These are phyloP conservation scores for Haliclona indistincta DNA, from an alignment of 37 sponge, comb jelly and placozoan species.

Conservation along the genomic window DNA sequence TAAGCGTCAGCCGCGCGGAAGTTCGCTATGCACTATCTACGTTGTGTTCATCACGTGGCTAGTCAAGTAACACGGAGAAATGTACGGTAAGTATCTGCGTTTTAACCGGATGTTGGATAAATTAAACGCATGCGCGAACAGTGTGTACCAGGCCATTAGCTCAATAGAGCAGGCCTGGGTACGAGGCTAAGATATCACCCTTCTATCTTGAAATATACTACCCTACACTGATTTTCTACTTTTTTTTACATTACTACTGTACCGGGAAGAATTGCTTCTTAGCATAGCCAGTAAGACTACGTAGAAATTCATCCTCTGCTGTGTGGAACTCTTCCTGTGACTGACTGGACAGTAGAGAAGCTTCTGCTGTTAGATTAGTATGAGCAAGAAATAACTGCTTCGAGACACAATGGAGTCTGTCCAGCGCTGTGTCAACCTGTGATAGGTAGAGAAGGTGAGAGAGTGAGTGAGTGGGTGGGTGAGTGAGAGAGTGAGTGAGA, in stretches of 20 bases:
- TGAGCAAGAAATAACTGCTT: constrained; percentile 30
- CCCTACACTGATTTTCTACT: background rate
- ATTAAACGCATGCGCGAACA: too few species aligned
- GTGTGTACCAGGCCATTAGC: too few species aligned
- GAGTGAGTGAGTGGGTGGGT: too few species aligned
- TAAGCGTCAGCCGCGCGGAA: too few species aligned
- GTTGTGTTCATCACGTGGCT: too few species aligned
- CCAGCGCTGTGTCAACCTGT: constrained; percentile 33
- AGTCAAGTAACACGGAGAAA: too few species aligned
- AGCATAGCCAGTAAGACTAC: constrained; percentile 50
- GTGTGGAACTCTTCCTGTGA: constrained; percentile 23
- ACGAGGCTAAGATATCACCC: background rate
- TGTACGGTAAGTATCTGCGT: too few species aligned
- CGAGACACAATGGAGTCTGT: constrained; percentile 9
- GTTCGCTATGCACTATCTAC: too few species aligned
- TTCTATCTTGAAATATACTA: too few species aligned
- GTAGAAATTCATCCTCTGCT: constrained; percentile 46
- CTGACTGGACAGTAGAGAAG: constrained; percentile 14
- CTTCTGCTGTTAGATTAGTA: background rate
- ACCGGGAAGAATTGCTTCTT: constrained; percentile 73
- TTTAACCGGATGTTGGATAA: too few species aligned
- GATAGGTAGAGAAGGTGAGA: background rate
- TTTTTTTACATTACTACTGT: background rate
- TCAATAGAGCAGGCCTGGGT: too few species aligned
- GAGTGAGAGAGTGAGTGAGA: too few species aligned